Percentiles rank a stretch among this genome's conserved stretches.
These are phyloP conservation scores for Aspidapion aeneum DNA, from an alignment of 2,888 invertebrate genomes.

Conservation along the genomic window DNA sequence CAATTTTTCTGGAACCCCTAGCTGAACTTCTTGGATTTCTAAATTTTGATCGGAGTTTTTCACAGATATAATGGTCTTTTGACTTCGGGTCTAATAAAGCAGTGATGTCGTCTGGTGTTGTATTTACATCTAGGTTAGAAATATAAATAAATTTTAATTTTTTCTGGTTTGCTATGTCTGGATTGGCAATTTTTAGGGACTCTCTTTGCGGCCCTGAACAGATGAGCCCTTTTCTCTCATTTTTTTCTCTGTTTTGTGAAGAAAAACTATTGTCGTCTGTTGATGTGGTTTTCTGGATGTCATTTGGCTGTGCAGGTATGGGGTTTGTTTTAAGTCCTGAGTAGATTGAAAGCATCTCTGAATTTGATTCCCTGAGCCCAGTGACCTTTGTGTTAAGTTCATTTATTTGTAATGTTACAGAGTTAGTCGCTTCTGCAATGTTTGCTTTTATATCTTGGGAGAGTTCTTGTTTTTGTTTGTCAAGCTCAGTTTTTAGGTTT, in stretches of 20 bases:
- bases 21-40: background rate
- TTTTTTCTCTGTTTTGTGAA: background rate
- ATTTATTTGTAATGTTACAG: background rate
- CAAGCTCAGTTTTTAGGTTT: background rate
- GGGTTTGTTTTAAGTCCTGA: background rate
- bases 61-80: background rate
- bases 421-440: background rate
- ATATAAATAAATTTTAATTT: background rate
- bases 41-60: background rate
- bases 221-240: background rate
- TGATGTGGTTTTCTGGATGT: background rate
- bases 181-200: background rate
- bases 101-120: background rate
- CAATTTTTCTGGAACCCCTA: background rate
- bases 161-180: background rate
- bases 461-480: background rate
- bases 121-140: background rate
- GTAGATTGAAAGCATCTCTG: background rate
- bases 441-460: background rate
- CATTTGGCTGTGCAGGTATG: background rate
- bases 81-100: background rate
- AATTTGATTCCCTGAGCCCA: background rate
- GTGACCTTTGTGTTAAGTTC: too few species aligned
- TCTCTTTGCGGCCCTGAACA: background rate
- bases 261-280: background rate